Base-by-base conservation (phyloP, 2,797 vertebrate species). In the Oryzias dopingdopingensis region DNA sequence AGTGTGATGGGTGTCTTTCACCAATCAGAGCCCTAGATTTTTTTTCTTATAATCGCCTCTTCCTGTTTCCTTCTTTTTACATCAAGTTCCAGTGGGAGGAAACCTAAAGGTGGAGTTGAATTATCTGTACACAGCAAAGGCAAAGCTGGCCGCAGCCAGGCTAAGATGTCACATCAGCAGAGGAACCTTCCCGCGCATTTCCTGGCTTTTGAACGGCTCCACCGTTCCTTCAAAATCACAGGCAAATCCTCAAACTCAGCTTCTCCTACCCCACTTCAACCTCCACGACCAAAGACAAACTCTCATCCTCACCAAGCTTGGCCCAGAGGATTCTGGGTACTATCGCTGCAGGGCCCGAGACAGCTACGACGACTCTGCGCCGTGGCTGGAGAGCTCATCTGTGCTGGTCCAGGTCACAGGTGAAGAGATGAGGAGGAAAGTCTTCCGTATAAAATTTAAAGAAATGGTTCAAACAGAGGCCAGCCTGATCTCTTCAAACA, bases 311-410 rank as follows among this genome's bases (percentile, higher is more conserved):
- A 18, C 71, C 20, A 32, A 65, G 2, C 10, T 89, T 2, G 56
- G 50, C 16, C 37, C 70, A 6, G 66, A 74, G 70, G 77, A 80
- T 44, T 72, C 69, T 46, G 91, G 91, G 52, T 82, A 80, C 79
- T 93, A 92, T 62, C 65, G 50, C 58, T 93, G 92, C 85, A 76
- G 70, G 58, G 89, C 16, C 45, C 86, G 83, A 65, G 88, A 93
- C 82, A 84, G 79, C 70, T 93, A 89, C 2, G 76, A 91, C 10
- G 56, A 78, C 20, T 81, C 77, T 0, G 81, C 83, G 12, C 50
- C 73, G 14, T 92, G 92, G 91, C 10, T 88, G 58, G 67, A 85
- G 65, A 93, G 92, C 53, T 40, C 61, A 15, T 67, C 70, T 4
- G 66, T 87, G 44, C 61, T 85, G 43, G 62, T 93, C 44, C 70